Percentiles rank a stretch among this genome's conserved stretches.
Conservation (phyloP, 2,113 vertebrate species). For the Anhinga rufa region DNA sequence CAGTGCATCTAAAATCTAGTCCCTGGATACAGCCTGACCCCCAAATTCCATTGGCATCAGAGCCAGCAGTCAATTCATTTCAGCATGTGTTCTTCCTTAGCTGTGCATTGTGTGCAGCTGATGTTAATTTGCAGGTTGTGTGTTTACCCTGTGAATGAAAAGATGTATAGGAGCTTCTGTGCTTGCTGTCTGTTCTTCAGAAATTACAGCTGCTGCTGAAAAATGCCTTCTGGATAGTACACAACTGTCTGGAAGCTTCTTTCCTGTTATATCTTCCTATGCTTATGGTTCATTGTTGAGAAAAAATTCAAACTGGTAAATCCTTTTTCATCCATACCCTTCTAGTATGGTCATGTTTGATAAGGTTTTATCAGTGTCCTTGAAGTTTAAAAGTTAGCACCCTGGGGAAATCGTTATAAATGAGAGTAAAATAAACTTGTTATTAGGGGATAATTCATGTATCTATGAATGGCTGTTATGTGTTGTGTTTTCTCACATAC, state of each 20-base stretch:
- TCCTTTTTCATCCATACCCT: background rate
- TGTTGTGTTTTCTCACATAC: background rate
- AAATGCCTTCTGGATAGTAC: background rate
- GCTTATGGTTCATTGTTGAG: background rate
- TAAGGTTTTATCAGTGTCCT: background rate
- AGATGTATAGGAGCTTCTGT: background rate
- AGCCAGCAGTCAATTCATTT: background rate
- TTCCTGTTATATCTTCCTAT: background rate
- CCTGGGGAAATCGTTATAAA: background rate
- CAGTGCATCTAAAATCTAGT: background rate
- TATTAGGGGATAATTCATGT: background rate
- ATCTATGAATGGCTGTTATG: background rate
- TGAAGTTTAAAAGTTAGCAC: background rate
- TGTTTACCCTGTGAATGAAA: background rate
- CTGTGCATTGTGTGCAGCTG: background rate
- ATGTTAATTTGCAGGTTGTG: background rate
- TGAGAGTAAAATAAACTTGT: background rate
- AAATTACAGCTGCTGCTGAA: background rate
- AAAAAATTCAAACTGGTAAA: background rate
- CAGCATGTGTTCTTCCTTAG: background rate
- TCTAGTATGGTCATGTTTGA: background rate
- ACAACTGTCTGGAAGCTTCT: background rate
- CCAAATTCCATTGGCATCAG: background rate
- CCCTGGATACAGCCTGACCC: background rate
- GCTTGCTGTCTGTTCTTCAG: background rate